These are phyloP conservation scores for Ommatoiulus sabulosus DNA, from an alignment of 2,888 invertebrate genomes.

Conservation along the genomic window DNA sequence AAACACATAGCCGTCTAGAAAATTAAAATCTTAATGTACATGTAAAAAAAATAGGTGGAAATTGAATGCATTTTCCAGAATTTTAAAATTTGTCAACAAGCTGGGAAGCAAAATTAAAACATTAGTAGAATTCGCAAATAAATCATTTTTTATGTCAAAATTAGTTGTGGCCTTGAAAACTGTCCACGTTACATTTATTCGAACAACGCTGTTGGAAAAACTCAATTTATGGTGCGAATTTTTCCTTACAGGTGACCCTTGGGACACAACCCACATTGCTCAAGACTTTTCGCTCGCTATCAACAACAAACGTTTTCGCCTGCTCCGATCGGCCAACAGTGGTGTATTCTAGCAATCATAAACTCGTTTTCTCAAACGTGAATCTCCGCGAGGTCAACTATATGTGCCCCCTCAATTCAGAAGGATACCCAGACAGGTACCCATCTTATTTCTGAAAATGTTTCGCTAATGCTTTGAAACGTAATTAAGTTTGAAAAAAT, in stretches of 20 bases:
- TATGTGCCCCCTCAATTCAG: conserved; percentile 97
- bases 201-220: too few species aligned
- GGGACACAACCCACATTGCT: conserved; percentile 98
- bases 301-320: conserved; percentile 97
- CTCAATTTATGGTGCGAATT: background rate
- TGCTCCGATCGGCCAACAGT: conserved; percentile 99
- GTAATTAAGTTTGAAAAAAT: background rate
- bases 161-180: too few species aligned
- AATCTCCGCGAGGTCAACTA: conserved; percentile 95
- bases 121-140: too few species aligned
- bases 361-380: conserved; percentile 98
- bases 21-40: too few species aligned
- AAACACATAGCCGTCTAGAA: too few species aligned
- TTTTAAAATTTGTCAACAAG: too few species aligned
- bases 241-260: conserved; percentile 78
- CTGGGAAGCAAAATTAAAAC: too few species aligned
- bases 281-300: conserved; percentile 82
- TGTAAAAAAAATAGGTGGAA: too few species aligned
- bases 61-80: too few species aligned
- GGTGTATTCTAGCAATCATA: conserved; percentile 99
- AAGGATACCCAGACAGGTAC: conserved; percentile 92
- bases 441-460: background rate
- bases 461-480: too few species aligned
- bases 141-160: too few species aligned
- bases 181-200: too few species aligned